Conservation (phyloP, 2,113 vertebrate genomes). For the Dicrurus megarhynchus region DNA sequence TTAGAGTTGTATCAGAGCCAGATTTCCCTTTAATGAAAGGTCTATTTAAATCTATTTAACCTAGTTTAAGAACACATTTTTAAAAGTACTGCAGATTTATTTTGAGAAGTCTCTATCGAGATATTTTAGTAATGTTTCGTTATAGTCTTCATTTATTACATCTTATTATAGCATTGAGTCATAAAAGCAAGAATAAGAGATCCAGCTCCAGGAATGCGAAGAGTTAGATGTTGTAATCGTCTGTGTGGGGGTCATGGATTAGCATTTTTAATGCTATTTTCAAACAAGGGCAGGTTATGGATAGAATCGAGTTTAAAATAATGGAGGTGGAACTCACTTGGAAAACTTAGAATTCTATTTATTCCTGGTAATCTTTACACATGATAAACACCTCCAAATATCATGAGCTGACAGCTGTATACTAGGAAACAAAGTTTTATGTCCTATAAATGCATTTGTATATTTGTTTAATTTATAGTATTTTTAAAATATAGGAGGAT, state of each 20-base stretch:
- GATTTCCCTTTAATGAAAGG: background rate
- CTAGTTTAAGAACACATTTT: background rate
- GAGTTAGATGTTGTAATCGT: background rate
- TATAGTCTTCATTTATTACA: slow-evolving; percentile 11
- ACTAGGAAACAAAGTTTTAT: background rate
- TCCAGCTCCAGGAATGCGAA: background rate
- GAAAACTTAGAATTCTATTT: background rate
- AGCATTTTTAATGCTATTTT: background rate
- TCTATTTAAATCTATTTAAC: background rate
- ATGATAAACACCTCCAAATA: background rate
- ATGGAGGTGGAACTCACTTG: background rate
- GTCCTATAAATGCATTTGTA: background rate
- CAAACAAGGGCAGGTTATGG: background rate
- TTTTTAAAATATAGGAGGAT: background rate
- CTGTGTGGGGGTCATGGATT: background rate
- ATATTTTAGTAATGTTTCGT: slow-evolving; percentile 32
- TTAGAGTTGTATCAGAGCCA: background rate
- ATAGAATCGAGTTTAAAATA: background rate
- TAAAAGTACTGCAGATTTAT: background rate
- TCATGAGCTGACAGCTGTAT: background rate
- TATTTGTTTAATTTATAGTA: background rate
- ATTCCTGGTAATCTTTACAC: background rate
- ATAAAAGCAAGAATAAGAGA: slow-evolving; percentile 28
- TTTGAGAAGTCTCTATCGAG: slow-evolving; percentile 26
- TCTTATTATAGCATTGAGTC: slow-evolving; percentile 44